A percentile compares a stretch with the other conserved stretches of the same genome.
Evolutionary conservation across 2,888 invertebrate genomes (phyloP).

Genomic region (Dryobotodes eremita): DNA sequence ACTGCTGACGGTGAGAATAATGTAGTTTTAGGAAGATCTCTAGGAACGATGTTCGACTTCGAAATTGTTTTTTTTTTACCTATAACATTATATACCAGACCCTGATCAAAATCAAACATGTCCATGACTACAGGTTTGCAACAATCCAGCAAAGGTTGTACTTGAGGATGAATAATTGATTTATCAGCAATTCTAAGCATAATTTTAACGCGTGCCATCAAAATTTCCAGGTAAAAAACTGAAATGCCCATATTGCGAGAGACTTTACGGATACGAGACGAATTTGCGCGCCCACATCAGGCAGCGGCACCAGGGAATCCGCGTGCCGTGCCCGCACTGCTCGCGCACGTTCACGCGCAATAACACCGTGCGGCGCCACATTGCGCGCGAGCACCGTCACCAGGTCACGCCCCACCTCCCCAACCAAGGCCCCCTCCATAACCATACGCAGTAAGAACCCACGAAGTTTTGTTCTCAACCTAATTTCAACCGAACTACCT

Average conservation of each 20-base stretch:
- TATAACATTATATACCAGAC: neutral
- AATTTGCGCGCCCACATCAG: slow-evolving; percentile 97
- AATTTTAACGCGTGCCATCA: slow-evolving; percentile 1
- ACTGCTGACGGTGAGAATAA: slow-evolving; percentile 94
- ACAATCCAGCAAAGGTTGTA: neutral
- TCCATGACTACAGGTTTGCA: neutral
- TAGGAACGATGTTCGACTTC: neutral
- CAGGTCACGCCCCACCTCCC: slow-evolving; percentile 92
- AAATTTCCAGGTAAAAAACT: slow-evolving; percentile 95
- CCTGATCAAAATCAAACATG: neutral
- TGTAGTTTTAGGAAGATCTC: neutral
- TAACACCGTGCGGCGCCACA: slow-evolving; percentile 97
- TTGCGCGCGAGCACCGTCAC: slow-evolving; percentile 97
- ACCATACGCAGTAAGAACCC: slow-evolving; percentile 91
- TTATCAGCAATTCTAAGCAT: neutral
- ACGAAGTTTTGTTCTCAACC: slow-evolving; percentile 69
- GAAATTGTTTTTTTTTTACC: neutral
- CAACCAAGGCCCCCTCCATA: slow-evolving; percentile 90
- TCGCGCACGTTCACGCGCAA: slow-evolving; percentile 97
- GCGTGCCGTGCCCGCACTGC: slow-evolving; percentile 97
- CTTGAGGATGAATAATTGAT: neutral
- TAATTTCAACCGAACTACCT: slow-evolving; percentile 86
- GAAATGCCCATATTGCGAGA: slow-evolving; percentile 98
- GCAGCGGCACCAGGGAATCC: slow-evolving; percentile 97
- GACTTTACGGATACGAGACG: slow-evolving; percentile 97